Evolutionary conservation across 2,113 vertebrate species (phyloP).

Genomic region (Kryptolebias marmoratus): DNA sequence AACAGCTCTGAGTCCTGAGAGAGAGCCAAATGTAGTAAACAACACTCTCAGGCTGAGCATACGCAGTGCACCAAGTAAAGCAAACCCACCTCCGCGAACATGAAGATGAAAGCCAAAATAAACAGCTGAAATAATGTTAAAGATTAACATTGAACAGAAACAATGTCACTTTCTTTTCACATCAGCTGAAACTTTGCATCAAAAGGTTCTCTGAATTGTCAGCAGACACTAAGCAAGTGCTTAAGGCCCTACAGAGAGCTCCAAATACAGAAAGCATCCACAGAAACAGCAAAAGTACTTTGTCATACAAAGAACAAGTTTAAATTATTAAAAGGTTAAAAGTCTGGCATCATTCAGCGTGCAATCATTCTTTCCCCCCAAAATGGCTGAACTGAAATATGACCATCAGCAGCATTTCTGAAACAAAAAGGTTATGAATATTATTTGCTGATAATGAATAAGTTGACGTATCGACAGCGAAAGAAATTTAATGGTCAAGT

Average conservation of each 20-base stretch:
- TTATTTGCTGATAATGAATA: too few species aligned
- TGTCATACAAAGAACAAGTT: too few species aligned
- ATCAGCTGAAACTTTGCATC: neutral
- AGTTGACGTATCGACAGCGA: conserved; percentile 8
- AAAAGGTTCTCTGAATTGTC: too few species aligned
- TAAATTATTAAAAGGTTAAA: too few species aligned
- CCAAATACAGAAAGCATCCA: neutral
- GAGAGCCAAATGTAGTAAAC: conserved; percentile 73
- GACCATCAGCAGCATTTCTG: too few species aligned
- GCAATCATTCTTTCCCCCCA: too few species aligned
- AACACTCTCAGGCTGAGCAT: conserved; percentile 67
- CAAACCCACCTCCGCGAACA: conserved; percentile 60
- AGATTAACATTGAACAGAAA: neutral
- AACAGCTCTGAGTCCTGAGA: conserved; percentile 49
- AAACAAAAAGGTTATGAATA: too few species aligned
- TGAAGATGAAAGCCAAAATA: conserved; percentile 56
- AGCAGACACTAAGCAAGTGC: neutral
- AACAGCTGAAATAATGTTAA: conserved; percentile 48
- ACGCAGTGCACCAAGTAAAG: conserved; percentile 38
- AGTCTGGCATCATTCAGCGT: too few species aligned
- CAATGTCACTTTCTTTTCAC: neutral
- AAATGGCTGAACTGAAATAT: too few species aligned
- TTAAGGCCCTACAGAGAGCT: neutral
- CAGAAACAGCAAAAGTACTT: conserved; percentile 9
- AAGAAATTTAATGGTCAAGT: conserved; percentile 9